Percentiles rank a stretch among this genome's conserved stretches.
These are phyloP conservation scores for Euspilapteryx auroguttella DNA, from an alignment of 2,888 invertebrate genomes.

Conservation along the genomic window DNA sequence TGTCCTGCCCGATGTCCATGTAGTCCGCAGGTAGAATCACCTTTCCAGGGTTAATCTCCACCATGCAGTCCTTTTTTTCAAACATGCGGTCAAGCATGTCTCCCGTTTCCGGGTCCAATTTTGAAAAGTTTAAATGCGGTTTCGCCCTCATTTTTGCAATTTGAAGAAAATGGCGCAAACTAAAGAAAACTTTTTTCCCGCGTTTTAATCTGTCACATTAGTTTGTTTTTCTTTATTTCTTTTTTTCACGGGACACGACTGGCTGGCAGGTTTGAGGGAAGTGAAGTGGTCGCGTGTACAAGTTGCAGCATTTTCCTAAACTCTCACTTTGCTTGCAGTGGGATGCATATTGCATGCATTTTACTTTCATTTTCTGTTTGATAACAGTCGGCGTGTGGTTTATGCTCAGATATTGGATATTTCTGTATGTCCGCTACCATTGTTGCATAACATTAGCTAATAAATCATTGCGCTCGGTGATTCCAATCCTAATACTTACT, in stretches of 20 bases:
- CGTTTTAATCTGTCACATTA: slow-evolving; percentile 1
- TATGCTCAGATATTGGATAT: too few species aligned
- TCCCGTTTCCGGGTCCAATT: slow-evolving; percentile 61
- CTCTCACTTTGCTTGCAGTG: slow-evolving; percentile 21
- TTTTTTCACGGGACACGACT: slow-evolving; percentile 10
- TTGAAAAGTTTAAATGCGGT: slow-evolving; percentile 52
- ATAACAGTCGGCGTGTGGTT: too few species aligned
- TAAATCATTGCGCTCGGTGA: too few species aligned
- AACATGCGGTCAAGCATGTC: slow-evolving; percentile 68
- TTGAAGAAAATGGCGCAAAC: slow-evolving; percentile 1
- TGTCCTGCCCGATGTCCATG: slow-evolving; percentile 67
- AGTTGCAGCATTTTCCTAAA: slow-evolving; percentile 17
- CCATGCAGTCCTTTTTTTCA: slow-evolving; percentile 68
- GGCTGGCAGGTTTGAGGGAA: slow-evolving; percentile 15
- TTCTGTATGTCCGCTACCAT: too few species aligned
- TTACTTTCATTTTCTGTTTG: slow-evolving; percentile 21
- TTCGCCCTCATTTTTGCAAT: slow-evolving; percentile 37
- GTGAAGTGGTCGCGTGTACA: slow-evolving; percentile 26
- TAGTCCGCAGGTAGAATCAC: slow-evolving; percentile 72
- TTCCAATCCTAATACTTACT: too few species aligned
- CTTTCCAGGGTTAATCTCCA: slow-evolving; percentile 72
- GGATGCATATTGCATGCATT: too few species aligned
- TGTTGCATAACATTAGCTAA: too few species aligned
- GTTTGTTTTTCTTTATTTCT: slow-evolving; percentile 2
- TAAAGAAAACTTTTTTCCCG: slow-evolving; percentile 8